These are phyloP conservation scores for Digitonthophagus gazella DNA, from an alignment of 2,888 invertebrate genomes.

Conservation along the genomic window DNA sequence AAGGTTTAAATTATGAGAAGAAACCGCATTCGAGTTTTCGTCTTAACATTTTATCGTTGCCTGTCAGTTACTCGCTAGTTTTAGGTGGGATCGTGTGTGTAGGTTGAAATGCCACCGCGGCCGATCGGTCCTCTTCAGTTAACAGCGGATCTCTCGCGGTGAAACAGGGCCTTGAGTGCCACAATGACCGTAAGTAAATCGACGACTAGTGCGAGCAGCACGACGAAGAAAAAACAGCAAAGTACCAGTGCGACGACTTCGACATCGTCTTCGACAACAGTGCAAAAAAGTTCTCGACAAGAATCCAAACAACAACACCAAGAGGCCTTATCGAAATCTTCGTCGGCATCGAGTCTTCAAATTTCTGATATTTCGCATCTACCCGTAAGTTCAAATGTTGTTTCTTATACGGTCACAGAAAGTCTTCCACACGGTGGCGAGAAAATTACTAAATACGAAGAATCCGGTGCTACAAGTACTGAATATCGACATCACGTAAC, in stretches of 20 bases:
- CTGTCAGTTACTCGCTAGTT: background rate
- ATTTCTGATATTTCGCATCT: slow-evolving; percentile 50
- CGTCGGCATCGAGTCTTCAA: slow-evolving; percentile 47
- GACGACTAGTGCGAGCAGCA: slow-evolving; percentile 38
- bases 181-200: slow-evolving; percentile 46
- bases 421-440: slow-evolving; percentile 47
- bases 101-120: background rate
- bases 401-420: slow-evolving; percentile 48
- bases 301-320: slow-evolving; percentile 15
- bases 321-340: slow-evolving; percentile 42
- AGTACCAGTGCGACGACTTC: slow-evolving; percentile 36
- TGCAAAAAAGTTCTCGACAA: slow-evolving; percentile 23
- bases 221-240: slow-evolving; percentile 37
- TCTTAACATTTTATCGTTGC: background rate
- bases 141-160: background rate
- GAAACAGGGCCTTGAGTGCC: background rate
- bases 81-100: background rate
- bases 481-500: slow-evolving; percentile 48
- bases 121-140: background rate
- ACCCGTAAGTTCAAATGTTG: slow-evolving; percentile 43
- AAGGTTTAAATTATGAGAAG: background rate
- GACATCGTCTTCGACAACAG: slow-evolving; percentile 31
- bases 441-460: slow-evolving; percentile 48
- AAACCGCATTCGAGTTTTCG: background rate
- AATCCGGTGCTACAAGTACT: slow-evolving; percentile 44